Conservation (phyloP, 2,888 invertebrate genomes). For the Coronaproctus castanopsis region DNA sequence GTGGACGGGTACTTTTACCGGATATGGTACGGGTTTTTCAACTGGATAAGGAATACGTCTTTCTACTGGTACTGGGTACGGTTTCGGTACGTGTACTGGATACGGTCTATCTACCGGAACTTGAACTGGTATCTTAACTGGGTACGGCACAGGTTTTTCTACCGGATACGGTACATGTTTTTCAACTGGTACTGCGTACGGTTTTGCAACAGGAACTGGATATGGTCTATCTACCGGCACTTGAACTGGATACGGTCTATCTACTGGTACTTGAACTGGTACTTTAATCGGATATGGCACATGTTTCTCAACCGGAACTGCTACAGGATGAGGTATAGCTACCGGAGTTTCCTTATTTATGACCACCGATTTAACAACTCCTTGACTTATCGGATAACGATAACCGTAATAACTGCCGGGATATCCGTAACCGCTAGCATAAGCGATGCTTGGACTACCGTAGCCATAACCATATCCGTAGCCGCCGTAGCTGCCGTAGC, state of each 20-base stretch:
- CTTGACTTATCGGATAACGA: too few species aligned
- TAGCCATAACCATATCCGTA: neutral
- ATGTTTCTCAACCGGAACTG: slow-evolving; percentile 38
- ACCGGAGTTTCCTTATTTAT: slow-evolving; percentile 16
- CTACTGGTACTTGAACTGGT: slow-evolving; percentile 36
- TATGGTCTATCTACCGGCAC: slow-evolving; percentile 19
- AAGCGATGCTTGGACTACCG: neutral
- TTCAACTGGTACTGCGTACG: slow-evolving; percentile 24
- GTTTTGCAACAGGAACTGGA: slow-evolving; percentile 19
- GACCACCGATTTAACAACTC: slow-evolving; percentile 12
- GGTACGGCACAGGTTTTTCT: slow-evolving; percentile 38
- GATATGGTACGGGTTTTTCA: slow-evolving; percentile 17
- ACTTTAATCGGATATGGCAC: slow-evolving; percentile 27
- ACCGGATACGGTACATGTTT: slow-evolving; percentile 51
- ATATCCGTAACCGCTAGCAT: slow-evolving; percentile 10
- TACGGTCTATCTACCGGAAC: slow-evolving; percentile 39
- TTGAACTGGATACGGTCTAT: slow-evolving; percentile 34
- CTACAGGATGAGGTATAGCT: slow-evolving; percentile 40
- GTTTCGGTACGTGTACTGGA: slow-evolving; percentile 18
- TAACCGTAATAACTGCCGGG: neutral
- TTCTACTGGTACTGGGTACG: slow-evolving; percentile 18
- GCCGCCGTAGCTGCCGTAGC: neutral
- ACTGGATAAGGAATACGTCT: slow-evolving; percentile 18
- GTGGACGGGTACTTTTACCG: slow-evolving; percentile 16
- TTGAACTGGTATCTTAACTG: slow-evolving; percentile 42